Evolutionary conservation across 2,113 vertebrate genomes (phyloP), one percentile per base, ranked within the genome.

Genomic region (Perca flavescens): DNA sequence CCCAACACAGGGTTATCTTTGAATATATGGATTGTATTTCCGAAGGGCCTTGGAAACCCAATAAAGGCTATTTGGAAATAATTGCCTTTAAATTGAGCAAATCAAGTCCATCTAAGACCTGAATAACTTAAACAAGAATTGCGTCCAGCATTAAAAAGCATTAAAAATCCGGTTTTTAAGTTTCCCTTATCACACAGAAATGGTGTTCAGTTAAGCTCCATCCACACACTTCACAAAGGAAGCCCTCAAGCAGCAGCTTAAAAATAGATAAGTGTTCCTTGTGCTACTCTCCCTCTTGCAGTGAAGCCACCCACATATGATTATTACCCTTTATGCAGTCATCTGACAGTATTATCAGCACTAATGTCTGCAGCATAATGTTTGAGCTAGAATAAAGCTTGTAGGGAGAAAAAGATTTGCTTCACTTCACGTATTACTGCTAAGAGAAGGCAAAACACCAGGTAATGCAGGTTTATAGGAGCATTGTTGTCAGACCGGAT

Each of bases 231-330:
- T 82, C 81, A 86, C 79, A 82, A 82, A 88, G 79, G 73, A 93
- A 86, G 86, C 61, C 86, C 85, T 88, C 53, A 52, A 89, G 89
- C 87, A 66, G 80, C 50, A 58, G 87, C 67, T 77, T 86, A 89
- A 87, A 90, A 94, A 93, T 91, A 93, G 89, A 91, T 79, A 81
- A 85, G 82, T 91, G 74, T 81, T 89, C 81, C 88, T 92, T 91
- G 84, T 92, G 76, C 76, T 80, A 7, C 70, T 88, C 90, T 89
- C 76, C 64, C 62, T 65, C 53, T 52, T 63, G 65, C 86, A 80
- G 50, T 61, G 65, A 78, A 91, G 83, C 77, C 89, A 84, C 88
- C 84, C 84, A 91, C 84, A 88, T 83, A 58, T 86, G 87, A 85
- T 85, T 84, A 84, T 85, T 84, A 89, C 60, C 36, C 77, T 88